Base-by-base conservation (phyloP, 2,113 vertebrate species). In the Anolis sagrei region DNA sequence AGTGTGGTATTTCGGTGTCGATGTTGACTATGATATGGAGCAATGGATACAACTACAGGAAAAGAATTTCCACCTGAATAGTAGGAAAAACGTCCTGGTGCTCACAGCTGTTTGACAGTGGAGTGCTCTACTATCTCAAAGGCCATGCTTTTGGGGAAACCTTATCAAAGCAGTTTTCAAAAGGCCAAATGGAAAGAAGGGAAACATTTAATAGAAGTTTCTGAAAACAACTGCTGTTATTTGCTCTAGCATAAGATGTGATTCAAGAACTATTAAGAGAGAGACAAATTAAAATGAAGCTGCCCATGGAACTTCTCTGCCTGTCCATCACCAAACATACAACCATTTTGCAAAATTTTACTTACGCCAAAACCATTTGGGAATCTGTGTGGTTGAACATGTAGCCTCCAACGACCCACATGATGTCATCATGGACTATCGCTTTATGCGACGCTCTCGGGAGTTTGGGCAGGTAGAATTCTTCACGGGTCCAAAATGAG, bases 381-480 rank as follows among this genome's bases (percentile, higher is more conserved):
- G 98, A 97, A 93, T 98, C 97, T 4, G 98, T 98, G 88, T 98
- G 94, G 94, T 99, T 99, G 96, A 99, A 99, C 96, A 98, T 97
- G 68, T 99, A 99, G 83, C 99, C 99, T 34, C 99, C 99, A 27
- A 99, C 95, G 85, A 99, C 91, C 99, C 99, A 99, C 98, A 99
- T 99, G 92, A 97, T 83, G 34, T 96, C 96, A 88, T 97, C 96
- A 70, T 97, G 96, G 93, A 98, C 97, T 83, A 98, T 87, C 0
- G 98, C 95, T 96, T 99, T 99, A 92, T 99, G 99, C 90, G 99
- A 98, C 1, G 98, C 98, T 88, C 98, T 95, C 4, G 97, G 96
- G 85, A 99, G 95, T 62, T 97, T 97, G 0, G 95, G 89, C 68
- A 94, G 86, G 0, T 93, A 88, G 90, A 97, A 97, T 80, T 98